phyloP scores from a whole-genome alignment of 2,888 invertebrate species.

The Penaeus monodon region DNA sequence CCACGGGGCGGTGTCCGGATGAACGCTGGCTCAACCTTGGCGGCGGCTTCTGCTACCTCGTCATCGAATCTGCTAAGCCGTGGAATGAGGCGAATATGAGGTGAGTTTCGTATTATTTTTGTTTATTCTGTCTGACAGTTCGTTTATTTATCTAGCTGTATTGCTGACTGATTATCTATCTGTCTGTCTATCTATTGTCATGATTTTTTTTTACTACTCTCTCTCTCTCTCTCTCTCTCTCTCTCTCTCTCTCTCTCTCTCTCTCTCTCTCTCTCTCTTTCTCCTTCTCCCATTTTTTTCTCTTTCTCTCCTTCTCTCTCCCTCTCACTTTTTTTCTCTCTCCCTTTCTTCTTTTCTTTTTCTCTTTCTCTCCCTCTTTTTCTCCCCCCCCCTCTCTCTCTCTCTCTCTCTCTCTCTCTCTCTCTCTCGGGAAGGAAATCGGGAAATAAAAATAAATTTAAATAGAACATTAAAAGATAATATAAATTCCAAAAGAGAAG shows the following conservation, averaged over 20 bases:
- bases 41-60: conserved; percentile 52
- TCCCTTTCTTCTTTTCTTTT: background rate
- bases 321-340: background rate
- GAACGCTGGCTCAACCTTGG: conserved; percentile 51
- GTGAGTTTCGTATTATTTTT: conserved; percentile 12
- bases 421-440: too few species aligned
- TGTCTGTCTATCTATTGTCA: background rate
- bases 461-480: too few species aligned
- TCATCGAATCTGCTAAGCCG: conserved; percentile 7
- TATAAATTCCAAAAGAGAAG: too few species aligned
- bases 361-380: too few species aligned
- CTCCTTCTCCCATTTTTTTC: background rate
- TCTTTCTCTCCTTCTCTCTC: background rate
- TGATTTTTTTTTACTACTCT: background rate
- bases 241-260: background rate
- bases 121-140: too few species aligned
- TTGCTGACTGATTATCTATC: background rate
- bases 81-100: conserved; percentile 44
- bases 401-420: too few species aligned
- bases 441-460: too few species aligned
- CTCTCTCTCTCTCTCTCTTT: background rate
- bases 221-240: too few species aligned
- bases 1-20: conserved; percentile 43
- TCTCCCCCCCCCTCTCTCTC: too few species aligned
- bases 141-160: background rate